A percentile compares a stretch with the other conserved stretches of the same genome.
Conservation (phyloP, 1,140 invertebrate genomes). For the Lordiphosa clarofinis region DNA sequence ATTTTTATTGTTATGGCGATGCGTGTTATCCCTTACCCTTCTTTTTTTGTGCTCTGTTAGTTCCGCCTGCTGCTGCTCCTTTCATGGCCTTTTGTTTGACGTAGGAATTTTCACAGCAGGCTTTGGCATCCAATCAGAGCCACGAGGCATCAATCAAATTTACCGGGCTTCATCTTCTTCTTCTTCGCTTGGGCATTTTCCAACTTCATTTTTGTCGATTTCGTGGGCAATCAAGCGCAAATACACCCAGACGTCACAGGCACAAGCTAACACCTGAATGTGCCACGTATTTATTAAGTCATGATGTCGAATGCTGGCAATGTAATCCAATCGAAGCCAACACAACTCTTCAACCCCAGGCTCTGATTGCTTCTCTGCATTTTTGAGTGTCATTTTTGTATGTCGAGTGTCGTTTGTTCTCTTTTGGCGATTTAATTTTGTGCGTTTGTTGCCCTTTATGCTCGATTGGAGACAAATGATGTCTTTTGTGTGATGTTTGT, state of each 20-base stretch:
- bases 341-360: slow-evolving; percentile 4
- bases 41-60: slow-evolving; percentile 1
- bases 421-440: slow-evolving; percentile 32
- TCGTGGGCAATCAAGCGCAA: slow-evolving; percentile 68
- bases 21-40: slow-evolving; percentile 36
- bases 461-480: slow-evolving; percentile 33
- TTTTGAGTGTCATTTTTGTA: slow-evolving; percentile 39
- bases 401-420: too few species aligned
- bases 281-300: slow-evolving; percentile 67
- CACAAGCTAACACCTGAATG: slow-evolving; percentile 21
- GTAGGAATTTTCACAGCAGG: slow-evolving; percentile 19
- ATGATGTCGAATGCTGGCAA: slow-evolving; percentile 43
- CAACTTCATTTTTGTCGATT: slow-evolving; percentile 73
- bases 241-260: slow-evolving; percentile 23
- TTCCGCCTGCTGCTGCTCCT: too few species aligned
- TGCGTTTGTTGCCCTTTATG: slow-evolving; percentile 50
- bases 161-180: slow-evolving; percentile 20
- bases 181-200: slow-evolving; percentile 42
- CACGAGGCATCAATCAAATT: slow-evolving; percentile 33
- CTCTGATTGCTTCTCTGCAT: slow-evolving; percentile 53
- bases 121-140: slow-evolving; percentile 52
- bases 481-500: slow-evolving; percentile 4
- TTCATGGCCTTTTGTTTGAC: slow-evolving; percentile 2
- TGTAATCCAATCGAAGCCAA: slow-evolving; percentile 29
- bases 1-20: slow-evolving; percentile 47